These are phyloP conservation scores for Liopterus haemorrhoidalis DNA, from an alignment of 2,888 invertebrate genomes.

Conservation along the genomic window DNA sequence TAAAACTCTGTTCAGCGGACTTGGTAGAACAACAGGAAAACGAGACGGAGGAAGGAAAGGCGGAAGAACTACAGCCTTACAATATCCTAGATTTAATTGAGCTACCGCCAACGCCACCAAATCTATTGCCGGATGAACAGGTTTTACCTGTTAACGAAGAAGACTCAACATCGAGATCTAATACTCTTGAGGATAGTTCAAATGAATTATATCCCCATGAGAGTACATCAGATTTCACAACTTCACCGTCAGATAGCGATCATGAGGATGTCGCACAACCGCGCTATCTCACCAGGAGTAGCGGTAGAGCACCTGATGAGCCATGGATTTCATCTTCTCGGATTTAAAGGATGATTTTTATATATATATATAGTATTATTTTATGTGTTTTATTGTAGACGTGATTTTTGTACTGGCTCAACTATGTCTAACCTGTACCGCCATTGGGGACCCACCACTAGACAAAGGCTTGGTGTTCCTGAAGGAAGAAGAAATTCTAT, in stretches of 20 bases:
- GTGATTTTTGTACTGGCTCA: too few species aligned
- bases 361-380: not conserved
- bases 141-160: too few species aligned
- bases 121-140: too few species aligned
- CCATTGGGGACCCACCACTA: too few species aligned
- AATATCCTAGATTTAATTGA: too few species aligned
- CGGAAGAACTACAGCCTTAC: not conserved
- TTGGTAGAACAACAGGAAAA: not conserved
- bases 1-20: constrained; percentile 6
- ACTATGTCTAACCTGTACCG: too few species aligned
- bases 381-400: not conserved
- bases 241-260: too few species aligned
- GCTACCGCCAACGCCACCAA: too few species aligned
- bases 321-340: constrained; percentile 8
- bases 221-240: too few species aligned
- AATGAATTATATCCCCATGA: too few species aligned
- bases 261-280: not conserved
- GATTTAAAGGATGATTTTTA: constrained; percentile 9
- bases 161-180: too few species aligned
- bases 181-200: too few species aligned
- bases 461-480: constrained; percentile 12
- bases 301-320: constrained; percentile 7
- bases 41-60: not conserved
- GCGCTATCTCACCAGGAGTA: constrained; percentile 6
- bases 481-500: constrained; percentile 5